Conservation (phyloP, 2,888 invertebrate species). For the Ypsolopha scabrella region DNA sequence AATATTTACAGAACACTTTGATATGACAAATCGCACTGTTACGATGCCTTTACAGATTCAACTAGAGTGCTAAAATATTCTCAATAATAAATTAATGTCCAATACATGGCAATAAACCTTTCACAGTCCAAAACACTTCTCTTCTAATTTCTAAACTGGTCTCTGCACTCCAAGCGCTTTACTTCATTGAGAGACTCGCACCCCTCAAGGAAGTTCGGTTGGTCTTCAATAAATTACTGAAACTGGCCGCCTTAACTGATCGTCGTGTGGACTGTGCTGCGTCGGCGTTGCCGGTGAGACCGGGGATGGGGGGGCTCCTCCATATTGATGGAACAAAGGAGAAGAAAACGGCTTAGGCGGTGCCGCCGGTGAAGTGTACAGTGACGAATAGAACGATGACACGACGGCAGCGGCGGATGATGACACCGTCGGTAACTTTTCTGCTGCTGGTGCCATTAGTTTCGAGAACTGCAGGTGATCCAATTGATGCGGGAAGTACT, state of each 20-base stretch:
- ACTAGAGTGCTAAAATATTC: constrained; percentile 35
- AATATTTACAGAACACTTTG: constrained; percentile 56
- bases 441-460: constrained; percentile 63
- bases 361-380: constrained; percentile 70
- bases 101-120: constrained; percentile 16
- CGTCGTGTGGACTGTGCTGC: constrained; percentile 65
- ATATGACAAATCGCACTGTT: constrained; percentile 40
- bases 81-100: constrained; percentile 58
- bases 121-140: constrained; percentile 43
- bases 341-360: constrained; percentile 67
- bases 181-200: constrained; percentile 1
- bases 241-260: constrained; percentile 76
- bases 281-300: constrained; percentile 54
- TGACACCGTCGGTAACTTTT: constrained; percentile 55
- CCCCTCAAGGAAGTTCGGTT: constrained; percentile 53
- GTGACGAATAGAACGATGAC: constrained; percentile 76
- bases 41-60: constrained; percentile 20
- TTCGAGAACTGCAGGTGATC: constrained; percentile 75
- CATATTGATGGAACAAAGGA: constrained; percentile 65
- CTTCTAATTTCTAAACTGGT: constrained; percentile 3
- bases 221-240: constrained; percentile 78
- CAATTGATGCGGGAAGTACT: constrained; percentile 83
- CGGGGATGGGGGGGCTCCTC: constrained; percentile 55
- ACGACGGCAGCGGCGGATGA: constrained; percentile 71
- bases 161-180: not conserved